A percentile compares a stretch with the other conserved stretches of the same genome.
These are phyloP conservation scores for Hylaea fasciaria DNA, from an alignment of 2,888 invertebrate genomes.

Conservation along the genomic window DNA sequence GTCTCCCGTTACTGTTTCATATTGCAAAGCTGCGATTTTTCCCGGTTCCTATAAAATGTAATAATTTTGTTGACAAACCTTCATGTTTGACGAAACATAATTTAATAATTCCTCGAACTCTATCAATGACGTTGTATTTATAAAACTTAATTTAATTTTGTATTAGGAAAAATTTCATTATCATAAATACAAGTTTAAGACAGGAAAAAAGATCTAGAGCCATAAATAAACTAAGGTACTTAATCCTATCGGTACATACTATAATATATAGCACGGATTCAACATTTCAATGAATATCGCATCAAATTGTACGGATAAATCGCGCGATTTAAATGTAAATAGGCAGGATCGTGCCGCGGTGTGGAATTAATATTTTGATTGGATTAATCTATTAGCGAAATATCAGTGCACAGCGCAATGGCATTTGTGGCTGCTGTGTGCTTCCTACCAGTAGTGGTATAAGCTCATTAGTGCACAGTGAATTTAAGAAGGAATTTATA, in stretches of 20 bases:
- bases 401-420: conserved; percentile 72
- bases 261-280: conserved; percentile 27
- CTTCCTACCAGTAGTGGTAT: conserved; percentile 19
- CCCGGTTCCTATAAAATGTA: conserved; percentile 24
- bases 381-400: conserved; percentile 83
- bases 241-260: conserved; percentile 3
- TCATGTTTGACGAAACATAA: conserved; percentile 1
- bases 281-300: conserved; percentile 60
- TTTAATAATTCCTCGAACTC: not conserved
- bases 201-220: too few relatives aligned
- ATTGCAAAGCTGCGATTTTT: conserved; percentile 50
- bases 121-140: not conserved
- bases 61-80: conserved; percentile 5
- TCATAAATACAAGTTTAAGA: too few relatives aligned
- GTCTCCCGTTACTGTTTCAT: conserved; percentile 55
- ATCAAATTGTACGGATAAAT: conserved; percentile 70
- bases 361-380: conserved; percentile 83
- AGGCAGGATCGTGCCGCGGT: conserved; percentile 64
- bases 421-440: conserved; percentile 51
- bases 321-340: conserved; percentile 78
- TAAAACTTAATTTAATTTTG: too few relatives aligned
- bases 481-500: not conserved
- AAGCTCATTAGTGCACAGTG: conserved; percentile 7
- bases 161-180: too few relatives aligned
- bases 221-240: too few relatives aligned